Evolutionary conservation across 2,888 invertebrate species (phyloP), one percentile per base, ranked within the genome.

Genomic region (Agrotis ipsilon): DNA sequence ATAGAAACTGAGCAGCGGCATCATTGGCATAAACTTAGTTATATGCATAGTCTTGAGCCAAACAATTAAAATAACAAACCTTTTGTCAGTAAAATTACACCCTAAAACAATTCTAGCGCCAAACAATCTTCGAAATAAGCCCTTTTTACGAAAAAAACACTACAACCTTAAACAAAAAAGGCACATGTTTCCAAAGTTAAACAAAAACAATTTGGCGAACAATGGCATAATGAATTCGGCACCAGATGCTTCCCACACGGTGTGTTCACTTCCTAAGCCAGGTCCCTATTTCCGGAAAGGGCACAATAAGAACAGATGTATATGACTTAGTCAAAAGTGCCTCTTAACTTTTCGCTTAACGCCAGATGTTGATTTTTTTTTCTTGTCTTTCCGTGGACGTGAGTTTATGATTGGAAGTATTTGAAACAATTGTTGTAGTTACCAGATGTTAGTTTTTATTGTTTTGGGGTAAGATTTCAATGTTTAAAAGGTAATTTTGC

Each of bases 151-250:
- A 14, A 68, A n/a, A 68, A 16, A 74, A 5, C 18, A 3, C 13
- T 2, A 14, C 11, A 16, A 57, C 7, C 2, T 59, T 14, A 4
- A 16, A 18, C 24, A 19, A 58, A 24, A 48, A 32, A 11, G 14
- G 46, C 64, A 72, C 61, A 63, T 64, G 57, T 55, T 64, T 55
- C 4, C 7, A 6, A 19, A 61, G 19, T 46, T 11, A n/a, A 72
- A 81, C 65, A 83, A 76, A 72, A 63, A 18, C 58, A 62, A 71
- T 77, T 75, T 82, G 49, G 54, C 45, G n/a, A 51, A 82, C 81
- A 84, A 83, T 82, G 51, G 61, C 13, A 27, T 62, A 27, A 62
- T 27, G 48, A 68, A 39, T 27, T 51, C 1, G 13, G 14, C 9
- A 27, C 69, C 79, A 79, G 70, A 83, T 83, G 80, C 60, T 69